phyloP scores from a whole-genome alignment of 2,888 invertebrate species.

The Galerucella calmariensis region DNA sequence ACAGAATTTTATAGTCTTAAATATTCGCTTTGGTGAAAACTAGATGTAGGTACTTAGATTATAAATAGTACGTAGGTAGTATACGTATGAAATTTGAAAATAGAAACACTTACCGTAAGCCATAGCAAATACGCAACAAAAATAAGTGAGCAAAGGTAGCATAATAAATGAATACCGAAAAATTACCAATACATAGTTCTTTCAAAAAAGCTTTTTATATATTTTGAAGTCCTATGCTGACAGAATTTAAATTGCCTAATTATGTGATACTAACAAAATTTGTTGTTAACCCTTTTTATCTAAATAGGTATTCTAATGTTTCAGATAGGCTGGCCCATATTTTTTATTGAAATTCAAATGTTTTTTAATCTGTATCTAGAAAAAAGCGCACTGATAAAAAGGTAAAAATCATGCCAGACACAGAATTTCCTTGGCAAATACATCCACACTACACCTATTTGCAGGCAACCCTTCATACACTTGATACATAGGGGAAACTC shows the following conservation, averaged over 20 bases:
- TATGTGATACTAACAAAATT: neutral
- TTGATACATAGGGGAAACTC: too few relatives aligned
- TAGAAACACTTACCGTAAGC: neutral
- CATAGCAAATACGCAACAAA: neutral
- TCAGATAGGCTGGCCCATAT: neutral
- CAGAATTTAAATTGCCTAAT: constrained; percentile 3
- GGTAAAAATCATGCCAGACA: too few relatives aligned
- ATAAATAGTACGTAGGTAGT: neutral
- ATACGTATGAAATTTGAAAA: neutral
- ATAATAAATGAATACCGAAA: neutral
- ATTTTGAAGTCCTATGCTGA: neutral
- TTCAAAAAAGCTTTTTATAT: neutral
- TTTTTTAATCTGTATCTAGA: neutral
- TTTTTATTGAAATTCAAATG: neutral
- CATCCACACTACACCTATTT: too few relatives aligned
- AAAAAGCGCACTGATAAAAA: neutral
- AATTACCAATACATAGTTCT: neutral
- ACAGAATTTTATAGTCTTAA: too few relatives aligned
- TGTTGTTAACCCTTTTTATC: neutral
- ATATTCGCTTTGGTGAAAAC: too few relatives aligned
- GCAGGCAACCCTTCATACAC: too few relatives aligned
- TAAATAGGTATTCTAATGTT: neutral
- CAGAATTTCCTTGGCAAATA: too few relatives aligned
- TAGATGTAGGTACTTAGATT: too few relatives aligned
- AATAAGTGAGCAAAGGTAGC: constrained; percentile 8